phyloP scores from a whole-genome alignment of 2,888 invertebrate genomes.

The Elysia crispata region DNA sequence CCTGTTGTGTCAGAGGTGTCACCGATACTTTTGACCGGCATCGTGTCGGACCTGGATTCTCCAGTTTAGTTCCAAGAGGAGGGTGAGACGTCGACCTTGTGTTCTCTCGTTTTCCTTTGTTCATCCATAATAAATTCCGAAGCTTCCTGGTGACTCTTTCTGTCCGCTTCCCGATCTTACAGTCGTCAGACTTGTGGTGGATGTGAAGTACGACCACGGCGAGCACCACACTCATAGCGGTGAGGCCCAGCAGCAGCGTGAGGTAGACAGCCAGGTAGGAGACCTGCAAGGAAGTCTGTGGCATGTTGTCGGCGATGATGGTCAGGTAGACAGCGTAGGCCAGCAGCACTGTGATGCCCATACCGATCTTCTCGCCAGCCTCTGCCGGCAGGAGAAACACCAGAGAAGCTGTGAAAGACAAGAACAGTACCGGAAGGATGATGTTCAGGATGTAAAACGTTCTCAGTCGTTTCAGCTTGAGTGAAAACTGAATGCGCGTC shows the following conservation, averaged over 20 bases:
- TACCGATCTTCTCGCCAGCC: conserved; percentile 56
- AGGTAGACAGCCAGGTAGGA: conserved; percentile 45
- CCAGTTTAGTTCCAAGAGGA: too few species aligned
- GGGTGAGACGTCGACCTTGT: too few species aligned
- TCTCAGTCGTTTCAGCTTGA: conserved; percentile 43
- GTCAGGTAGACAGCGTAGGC: conserved; percentile 58
- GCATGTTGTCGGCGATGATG: conserved; percentile 55
- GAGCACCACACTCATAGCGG: conserved; percentile 45
- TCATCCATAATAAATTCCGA: too few species aligned
- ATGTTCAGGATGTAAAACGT: conserved; percentile 52
- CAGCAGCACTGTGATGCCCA: conserved; percentile 56
- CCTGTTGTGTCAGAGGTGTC: too few species aligned
- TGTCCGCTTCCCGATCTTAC: conserved; percentile 29
- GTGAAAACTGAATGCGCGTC: conserved; percentile 31
- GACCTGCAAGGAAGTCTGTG: conserved; percentile 53
- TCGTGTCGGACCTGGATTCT: too few species aligned
- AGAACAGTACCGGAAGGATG: conserved; percentile 54
- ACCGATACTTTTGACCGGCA: too few species aligned
- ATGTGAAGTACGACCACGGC: conserved; percentile 45
- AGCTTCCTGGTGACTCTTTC: neutral
- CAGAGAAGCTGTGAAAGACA: conserved; percentile 54
- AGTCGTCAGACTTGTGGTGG: conserved; percentile 35
- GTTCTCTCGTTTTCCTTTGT: too few species aligned
- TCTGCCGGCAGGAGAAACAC: conserved; percentile 56
- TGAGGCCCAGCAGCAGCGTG: conserved; percentile 34